phyloP scores from a whole-genome alignment of 2,888 invertebrate species.

The Leucophora obtusa region DNA sequence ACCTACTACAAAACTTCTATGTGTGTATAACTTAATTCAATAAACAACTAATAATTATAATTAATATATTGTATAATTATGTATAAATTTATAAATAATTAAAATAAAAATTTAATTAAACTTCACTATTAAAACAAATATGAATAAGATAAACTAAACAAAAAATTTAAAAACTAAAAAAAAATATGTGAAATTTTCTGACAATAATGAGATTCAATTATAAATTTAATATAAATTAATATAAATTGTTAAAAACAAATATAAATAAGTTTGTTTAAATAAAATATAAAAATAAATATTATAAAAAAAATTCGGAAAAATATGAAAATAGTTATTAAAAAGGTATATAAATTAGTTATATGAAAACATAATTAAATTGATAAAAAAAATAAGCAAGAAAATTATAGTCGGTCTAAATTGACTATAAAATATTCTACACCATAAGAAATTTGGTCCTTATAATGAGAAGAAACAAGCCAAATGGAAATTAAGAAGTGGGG shows the following conservation, averaged over 20 bases:
- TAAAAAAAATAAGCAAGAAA: not conserved
- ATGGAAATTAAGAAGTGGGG: no score
- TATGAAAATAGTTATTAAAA: not conserved
- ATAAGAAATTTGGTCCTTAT: no score
- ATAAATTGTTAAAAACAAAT: conserved; percentile 44
- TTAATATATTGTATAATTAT: conserved; percentile 25
- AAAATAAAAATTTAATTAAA: not conserved
- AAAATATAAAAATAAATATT: conserved; percentile 13
- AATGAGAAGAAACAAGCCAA: no score
- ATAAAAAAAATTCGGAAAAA: conserved; percentile 9
- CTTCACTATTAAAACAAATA: conserved; percentile 13
- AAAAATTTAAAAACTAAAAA: conserved; percentile 32
- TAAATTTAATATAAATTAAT: conserved; percentile 67
- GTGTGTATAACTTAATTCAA: not conserved
- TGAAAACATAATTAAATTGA: not conserved
- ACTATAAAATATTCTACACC: no score
- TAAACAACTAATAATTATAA: not conserved
- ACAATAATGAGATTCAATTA: conserved; percentile 78
- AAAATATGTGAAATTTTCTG: conserved; percentile 75
- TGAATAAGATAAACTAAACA: conserved; percentile 13
- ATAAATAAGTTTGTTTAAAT: conserved; percentile 14
- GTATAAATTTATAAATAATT: conserved; percentile 18
- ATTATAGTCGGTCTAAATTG: no score
- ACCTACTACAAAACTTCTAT: conserved; percentile 18
- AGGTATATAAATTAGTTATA: not conserved